Evolutionary conservation across 1,140 invertebrate species (phyloP).

Genomic region (Psix sp.): DNA sequence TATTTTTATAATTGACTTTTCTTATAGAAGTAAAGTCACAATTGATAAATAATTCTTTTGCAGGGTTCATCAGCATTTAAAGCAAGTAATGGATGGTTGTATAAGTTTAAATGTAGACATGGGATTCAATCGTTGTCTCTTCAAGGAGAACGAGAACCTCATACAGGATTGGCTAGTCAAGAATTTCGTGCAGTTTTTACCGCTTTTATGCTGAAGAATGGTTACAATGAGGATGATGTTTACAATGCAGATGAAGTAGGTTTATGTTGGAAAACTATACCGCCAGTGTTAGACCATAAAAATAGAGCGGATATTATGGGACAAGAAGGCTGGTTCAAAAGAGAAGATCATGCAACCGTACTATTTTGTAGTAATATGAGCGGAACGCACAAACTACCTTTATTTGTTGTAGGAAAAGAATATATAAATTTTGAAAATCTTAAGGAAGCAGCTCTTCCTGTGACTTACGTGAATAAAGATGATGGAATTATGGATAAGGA

Average conservation of each 20-base stretch:
- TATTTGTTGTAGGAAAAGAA: slow-evolving; percentile 40
- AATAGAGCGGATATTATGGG: slow-evolving; percentile 24
- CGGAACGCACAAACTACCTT: slow-evolving; percentile 35
- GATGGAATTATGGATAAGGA: slow-evolving; percentile 43
- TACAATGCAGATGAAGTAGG: slow-evolving; percentile 43
- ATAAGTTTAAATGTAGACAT: slow-evolving; percentile 38
- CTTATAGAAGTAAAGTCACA: too few relatives aligned
- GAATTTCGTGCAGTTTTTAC: slow-evolving; percentile 32
- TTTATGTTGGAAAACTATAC: slow-evolving; percentile 21
- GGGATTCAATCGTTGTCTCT: slow-evolving; percentile 25
- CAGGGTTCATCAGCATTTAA: slow-evolving; percentile 21
- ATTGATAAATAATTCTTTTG: slow-evolving; percentile 3
- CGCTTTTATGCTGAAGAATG: slow-evolving; percentile 30
- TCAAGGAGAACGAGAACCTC: slow-evolving; percentile 29
- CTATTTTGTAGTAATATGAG: slow-evolving; percentile 35
- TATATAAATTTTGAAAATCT: slow-evolving; percentile 27
- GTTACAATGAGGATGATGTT: slow-evolving; percentile 26
- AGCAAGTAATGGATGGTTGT: slow-evolving; percentile 40
- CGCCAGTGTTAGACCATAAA: slow-evolving; percentile 1
- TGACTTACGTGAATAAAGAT: slow-evolving; percentile 30
- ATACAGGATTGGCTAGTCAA: slow-evolving; percentile 29
- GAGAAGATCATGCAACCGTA: slow-evolving; percentile 24
- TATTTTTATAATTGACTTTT: too few relatives aligned
- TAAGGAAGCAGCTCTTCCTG: slow-evolving; percentile 27
- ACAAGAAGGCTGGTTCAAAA: slow-evolving; percentile 23